Evolutionary conservation across 1,140 invertebrate genomes (phyloP), one percentile per base, ranked within the genome.

Genomic region (Bombus affinis): DNA sequence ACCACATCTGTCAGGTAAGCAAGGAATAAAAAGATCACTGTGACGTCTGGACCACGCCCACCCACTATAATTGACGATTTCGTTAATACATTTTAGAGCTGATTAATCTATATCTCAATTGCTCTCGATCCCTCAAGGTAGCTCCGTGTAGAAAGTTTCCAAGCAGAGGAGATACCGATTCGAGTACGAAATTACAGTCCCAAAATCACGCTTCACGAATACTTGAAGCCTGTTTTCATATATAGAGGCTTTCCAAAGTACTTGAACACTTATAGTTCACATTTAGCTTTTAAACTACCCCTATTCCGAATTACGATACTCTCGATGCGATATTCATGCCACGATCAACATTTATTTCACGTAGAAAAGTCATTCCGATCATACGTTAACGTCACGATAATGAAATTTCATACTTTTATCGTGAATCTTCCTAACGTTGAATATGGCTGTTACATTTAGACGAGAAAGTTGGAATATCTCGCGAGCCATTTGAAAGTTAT

Each of bases 31-130:
- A 68, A 53, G 18, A 53, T 44, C 39, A 28, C 13, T 35, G 25
- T 37, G 44, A 79, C 42, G 32, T 4, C 2, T 28, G 15, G 1
- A 70, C 42, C 65, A 80, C 77, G 65, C 77, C 77, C 42, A 80
- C 77, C 42, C 18, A 47, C 28, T 59, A 28, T 57, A 57, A 81
- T 72, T 39, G 47, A 42, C 37, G 79, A 72, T 81, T 72, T 57
- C 68, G 66, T 72, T 71, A 81, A 57, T 28, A 53, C 2, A 1
- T 72, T 81, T 53, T 28, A 37, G n/a, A 42, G 66, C 0, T n/a
- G 66, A 81, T 71, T 71, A 71, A 81, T 53, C 39, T 66, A 12
- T 39, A 37, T 57, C 37, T 71, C 47, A 8, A 59, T 73, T n/a
- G 53, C 44, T 71, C 32, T 28, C 13, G 42, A 44, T 72, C 35